Evolutionary conservation across 1,140 invertebrate genomes (phyloP).

Genomic region (Diachasmimorpha longicaudata): DNA sequence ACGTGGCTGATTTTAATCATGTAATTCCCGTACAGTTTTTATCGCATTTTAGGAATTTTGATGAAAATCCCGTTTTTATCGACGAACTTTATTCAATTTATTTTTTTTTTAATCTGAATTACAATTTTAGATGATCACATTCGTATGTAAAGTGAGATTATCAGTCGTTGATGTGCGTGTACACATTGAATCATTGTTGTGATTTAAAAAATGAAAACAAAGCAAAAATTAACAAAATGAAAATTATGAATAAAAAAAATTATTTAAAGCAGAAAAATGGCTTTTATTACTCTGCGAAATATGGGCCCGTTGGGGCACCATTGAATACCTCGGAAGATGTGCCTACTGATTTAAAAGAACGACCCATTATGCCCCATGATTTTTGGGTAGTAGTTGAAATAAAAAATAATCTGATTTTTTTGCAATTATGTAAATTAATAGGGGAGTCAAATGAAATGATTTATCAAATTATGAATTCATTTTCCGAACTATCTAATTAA

Average conservation of each 20-base stretch:
- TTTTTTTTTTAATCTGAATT: not conserved
- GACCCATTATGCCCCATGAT: too few relatives aligned
- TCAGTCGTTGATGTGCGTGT: not conserved
- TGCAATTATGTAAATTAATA: too few relatives aligned
- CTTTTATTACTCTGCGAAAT: too few relatives aligned
- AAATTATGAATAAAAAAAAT: not conserved
- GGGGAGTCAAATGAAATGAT: too few relatives aligned
- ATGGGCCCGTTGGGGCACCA: too few relatives aligned
- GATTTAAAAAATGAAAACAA: not conserved
- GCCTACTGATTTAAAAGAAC: too few relatives aligned
- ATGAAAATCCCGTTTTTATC: not conserved
- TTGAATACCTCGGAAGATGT: too few relatives aligned
- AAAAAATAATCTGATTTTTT: too few relatives aligned
- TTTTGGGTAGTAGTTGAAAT: too few relatives aligned
- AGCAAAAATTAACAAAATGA: not conserved
- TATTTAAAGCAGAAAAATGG: not conserved
- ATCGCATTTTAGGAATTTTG: not conserved
- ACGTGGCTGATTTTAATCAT: not conserved
- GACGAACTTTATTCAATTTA: not conserved
- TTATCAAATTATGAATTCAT: too few relatives aligned
- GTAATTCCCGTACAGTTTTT: not conserved
- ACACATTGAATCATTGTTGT: not conserved
- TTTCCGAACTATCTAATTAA: too few relatives aligned
- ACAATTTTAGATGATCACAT: not conserved
- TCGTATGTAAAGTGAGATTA: not conserved